Evolutionary conservation across 1,140 invertebrate species (phyloP).

Genomic region (Drosophila takahashii): DNA sequence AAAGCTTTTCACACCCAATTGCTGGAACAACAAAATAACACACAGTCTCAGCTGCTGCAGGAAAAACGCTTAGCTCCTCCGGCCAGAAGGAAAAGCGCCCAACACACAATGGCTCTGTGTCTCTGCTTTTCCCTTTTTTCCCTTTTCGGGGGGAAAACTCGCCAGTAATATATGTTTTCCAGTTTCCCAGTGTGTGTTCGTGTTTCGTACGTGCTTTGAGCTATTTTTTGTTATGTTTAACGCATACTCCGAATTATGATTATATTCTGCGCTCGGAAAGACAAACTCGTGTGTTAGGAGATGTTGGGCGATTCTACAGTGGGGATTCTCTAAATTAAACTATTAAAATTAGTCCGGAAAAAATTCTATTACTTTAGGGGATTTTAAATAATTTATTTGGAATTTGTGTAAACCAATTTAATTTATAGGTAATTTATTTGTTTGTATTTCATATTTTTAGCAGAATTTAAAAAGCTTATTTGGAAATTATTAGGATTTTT

Average conservation of each 20-base stretch:
- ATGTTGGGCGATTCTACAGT: slow-evolving; percentile 1
- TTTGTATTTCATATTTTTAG: no score
- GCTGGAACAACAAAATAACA: slow-evolving; percentile 55
- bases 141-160: slow-evolving; percentile 1
- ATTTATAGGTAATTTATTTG: no score
- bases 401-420: no score
- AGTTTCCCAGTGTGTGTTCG: slow-evolving; percentile 33
- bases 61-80: slow-evolving; percentile 23
- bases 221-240: slow-evolving; percentile 83
- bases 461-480: no score
- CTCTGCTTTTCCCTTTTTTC: background rate
- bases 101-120: slow-evolving; percentile 2
- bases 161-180: slow-evolving; percentile 22
- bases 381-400: no score
- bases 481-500: no score
- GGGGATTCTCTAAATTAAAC: background rate
- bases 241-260: slow-evolving; percentile 78
- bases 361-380: no score
- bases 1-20: slow-evolving; percentile 81
- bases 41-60: slow-evolving; percentile 37
- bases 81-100: slow-evolving; percentile 9
- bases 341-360: background rate
- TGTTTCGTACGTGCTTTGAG: slow-evolving; percentile 72
- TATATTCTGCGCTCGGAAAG: slow-evolving; percentile 59
- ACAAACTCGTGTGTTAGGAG: slow-evolving; percentile 25